Evolutionary conservation across 2,888 invertebrate genomes (phyloP), one percentile per base, ranked within the genome.

Genomic region (Calliopum simillimum): DNA sequence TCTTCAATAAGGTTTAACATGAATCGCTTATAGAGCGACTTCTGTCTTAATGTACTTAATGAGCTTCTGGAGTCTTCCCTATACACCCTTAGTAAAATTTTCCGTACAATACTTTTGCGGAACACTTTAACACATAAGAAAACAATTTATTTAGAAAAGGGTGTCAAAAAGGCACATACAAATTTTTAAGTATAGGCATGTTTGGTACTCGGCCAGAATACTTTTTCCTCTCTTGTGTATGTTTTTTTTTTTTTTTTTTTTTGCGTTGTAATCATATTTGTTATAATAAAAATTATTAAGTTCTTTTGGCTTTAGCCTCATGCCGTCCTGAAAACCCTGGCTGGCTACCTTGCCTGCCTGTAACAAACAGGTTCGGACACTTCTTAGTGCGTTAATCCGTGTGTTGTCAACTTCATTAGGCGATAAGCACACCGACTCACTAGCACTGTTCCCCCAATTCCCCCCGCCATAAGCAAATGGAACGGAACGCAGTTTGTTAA

Each of bases 361-460:
- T 46, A 51, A 33, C 56, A 67, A 67, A 58, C 59, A 33, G 67
- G 58, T 67, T 67, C 67, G 67, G 47, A 41, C 67, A 67, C 67
- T 33, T 58, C 67, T 47, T 59, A 85, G 82, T 85, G 84, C 84
- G 85, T 83, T 84, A 85, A 84, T 84, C 85, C 81, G 83, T 82
- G 84, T 84, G 85, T 86, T 86, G 86, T 85, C 85, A 86, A 86
- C 85, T 85, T 85, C 86, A 85, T 85, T 85, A 85, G 84, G 79
- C 84, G 85, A 85, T 86, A 85, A 85, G 85, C 85, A 80, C 80
- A 82, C 85, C 82, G 84, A 81, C 81, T 81, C 82, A 82, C 81
- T 43, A 25, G 44, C n/a, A 43, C 46, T 13, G 41, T 16, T 23
- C 62, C 44, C 46, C 44, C 47, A 16, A n/a, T n/a, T n/a, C 6